Evolutionary conservation across 2,888 invertebrate species (phyloP), one percentile per base, ranked within the genome.

Genomic region (Esperia sulphurella): DNA sequence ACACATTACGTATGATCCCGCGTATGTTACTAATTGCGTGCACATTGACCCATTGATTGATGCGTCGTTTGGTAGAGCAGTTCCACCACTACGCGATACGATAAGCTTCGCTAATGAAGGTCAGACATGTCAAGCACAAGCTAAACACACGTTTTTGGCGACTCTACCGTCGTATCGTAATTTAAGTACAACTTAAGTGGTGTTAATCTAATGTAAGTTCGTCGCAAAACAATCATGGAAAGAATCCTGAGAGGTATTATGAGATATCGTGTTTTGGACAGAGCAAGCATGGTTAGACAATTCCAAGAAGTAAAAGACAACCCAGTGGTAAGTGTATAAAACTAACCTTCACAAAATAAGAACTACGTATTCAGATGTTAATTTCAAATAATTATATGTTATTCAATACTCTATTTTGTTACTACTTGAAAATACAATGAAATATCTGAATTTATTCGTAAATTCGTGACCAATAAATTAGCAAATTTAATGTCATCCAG

Each of bases 201-300:
- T 33, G 33, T 33, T 3, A 37, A 37, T 1, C 47, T 10, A 39
- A 40, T 48, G 43, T 43, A n/a, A 41, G 13, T 35, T 33, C 13
- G 14, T 14, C 8, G 31, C 13, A 33, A 14, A n/a, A 43, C 44
- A 29, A 50, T 21, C 13, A 97, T 97, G 96, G 96, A 97, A 69
- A 92, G 95, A 82, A 95, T 98, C 75, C 85, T 98, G 59, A 92
- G 94, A 74, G 98, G 98, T 45, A 95, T 98, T 47, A 96, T 98
- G 93, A 93, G 94, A 69, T 98, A 97, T 80, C 92, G 97, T 52
- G 92, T 94, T 54, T 92, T 95, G 49, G 95, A 95, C 59, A 92
- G 95, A 57, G 93, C 94, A 52, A 93, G 92, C 69, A 97, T 97
- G 97, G 96, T 98, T 31, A 94, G 96, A 85, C 97, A 98, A 83